Conservation (phyloP, 2,888 invertebrate genomes). For the Tenthredo notha region DNA sequence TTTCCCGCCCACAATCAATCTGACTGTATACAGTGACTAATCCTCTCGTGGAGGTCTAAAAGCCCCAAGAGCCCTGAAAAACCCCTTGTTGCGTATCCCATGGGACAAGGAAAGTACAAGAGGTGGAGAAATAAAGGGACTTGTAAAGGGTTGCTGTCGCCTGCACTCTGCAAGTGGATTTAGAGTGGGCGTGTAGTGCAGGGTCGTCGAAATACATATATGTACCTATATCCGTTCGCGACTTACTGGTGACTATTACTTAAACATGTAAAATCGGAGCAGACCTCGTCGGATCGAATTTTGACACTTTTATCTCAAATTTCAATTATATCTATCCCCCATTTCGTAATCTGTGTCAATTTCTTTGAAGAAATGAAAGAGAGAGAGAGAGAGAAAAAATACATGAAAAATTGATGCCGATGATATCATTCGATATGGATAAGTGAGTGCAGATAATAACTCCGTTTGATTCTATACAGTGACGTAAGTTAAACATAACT, state of each 20-base stretch:
- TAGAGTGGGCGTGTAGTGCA: conserved; percentile 43
- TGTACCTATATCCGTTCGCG: not conserved
- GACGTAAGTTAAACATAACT: conserved; percentile 15
- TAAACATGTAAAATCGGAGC: not conserved
- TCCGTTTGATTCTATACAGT: not conserved
- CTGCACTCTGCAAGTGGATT: conserved; percentile 46
- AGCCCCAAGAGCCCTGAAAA: conserved; percentile 47
- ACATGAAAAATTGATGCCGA: not conserved
- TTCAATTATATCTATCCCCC: not conserved
- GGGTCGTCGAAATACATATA: not conserved
- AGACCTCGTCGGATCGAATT: not conserved
- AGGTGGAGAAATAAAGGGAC: conserved; percentile 37
- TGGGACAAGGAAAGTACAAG: conserved; percentile 20
- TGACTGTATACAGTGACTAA: conserved; percentile 48
- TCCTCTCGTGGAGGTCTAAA: conserved; percentile 31
- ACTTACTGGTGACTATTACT: conserved; percentile 1
- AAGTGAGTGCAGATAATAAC: not conserved
- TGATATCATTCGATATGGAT: not conserved
- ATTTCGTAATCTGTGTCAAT: not conserved
- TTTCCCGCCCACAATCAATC: conserved; percentile 36
- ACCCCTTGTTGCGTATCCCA: conserved; percentile 49
- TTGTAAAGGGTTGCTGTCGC: conserved; percentile 43
- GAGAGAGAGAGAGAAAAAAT: not conserved
- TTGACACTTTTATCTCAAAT: not conserved
- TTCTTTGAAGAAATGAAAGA: not conserved